Evolutionary conservation across 2,113 vertebrate species (phyloP), one percentile per base, ranked within the genome.

Genomic region (Eubucco bourcierii): DNA sequence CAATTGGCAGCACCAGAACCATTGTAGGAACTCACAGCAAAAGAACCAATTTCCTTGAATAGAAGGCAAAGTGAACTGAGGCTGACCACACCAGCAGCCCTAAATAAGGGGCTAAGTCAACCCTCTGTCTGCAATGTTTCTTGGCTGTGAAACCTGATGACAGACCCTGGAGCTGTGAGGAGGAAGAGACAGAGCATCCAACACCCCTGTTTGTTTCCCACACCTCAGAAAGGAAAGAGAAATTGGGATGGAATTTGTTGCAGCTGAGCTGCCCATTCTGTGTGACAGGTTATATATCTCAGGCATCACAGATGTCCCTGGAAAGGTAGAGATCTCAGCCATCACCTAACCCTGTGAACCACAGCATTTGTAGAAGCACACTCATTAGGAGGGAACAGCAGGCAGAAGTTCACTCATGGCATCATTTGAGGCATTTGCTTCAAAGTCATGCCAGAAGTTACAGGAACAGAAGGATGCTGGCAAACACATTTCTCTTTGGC

Each of bases 401-500:
- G 68, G 50, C 3, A 4, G 60, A 90, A 96, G 74, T 64, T 84
- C 47, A 71, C 7, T 80, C 52, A 74, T 13, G 63, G 37, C 41
- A 65, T 86, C 27, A 12, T 72, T 79, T 59, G 7, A 92, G 77
- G 59, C 7, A 31, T 64, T 71, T 64, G 39, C 53, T 89, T 88
- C 61, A 81, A 94, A 88, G 44, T 41, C 78, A 63, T 39, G 50
- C 73, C 86, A 88, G 79, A 86, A 80, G 80, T 70, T 70, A 59
- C 1, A 92, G 52, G 25, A 94, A 85, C 64, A 93, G 74, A 90
- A 60, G 15, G 76, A 80, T 90, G 19, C 79, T 68, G 33, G 58
- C 96, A 92, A 93, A 84, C 46, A 80, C 10, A 37, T 80, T 83
- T 87, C 91, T 80, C 41, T 80, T 92, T 95, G 75, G 34, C 70